Base-by-base conservation (phyloP, 2,113 vertebrate species). In the Melanotaenia duboulayi region DNA sequence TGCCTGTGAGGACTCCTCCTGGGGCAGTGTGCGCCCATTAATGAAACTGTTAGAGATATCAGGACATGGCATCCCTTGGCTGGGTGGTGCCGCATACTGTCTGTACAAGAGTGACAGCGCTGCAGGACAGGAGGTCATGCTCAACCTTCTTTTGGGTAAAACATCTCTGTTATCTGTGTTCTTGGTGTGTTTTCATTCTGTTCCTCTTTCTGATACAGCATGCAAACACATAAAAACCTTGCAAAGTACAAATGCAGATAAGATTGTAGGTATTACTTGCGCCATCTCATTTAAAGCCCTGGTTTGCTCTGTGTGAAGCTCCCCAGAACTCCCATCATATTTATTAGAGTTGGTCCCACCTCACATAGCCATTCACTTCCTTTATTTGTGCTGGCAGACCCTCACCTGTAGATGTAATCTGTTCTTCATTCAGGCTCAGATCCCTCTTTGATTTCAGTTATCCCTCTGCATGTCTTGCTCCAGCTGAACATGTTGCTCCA, bases 1-100 rank as follows among this genome's bases (percentile, higher is more conserved):
- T 46, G 97, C 97, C 0, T 94, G 90, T 0, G 97, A 99, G 83
- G 94, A 94, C 78, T 96, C 98, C 6, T 91, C 96, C 16, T 99
- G 97, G 95, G 97, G 97, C 59, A 96, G 95, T 63, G 90, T 92
- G 4, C 92, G 98, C 0, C 98, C 97, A 0, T 77, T 99, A 0
- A 96, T 99, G 96, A 98, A 97, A 72, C 92, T 98, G 46, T 89
- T 99, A 22, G 98, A 99, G 94, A 86, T 99, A 17, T 96, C 97
- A 0, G 98, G 98, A 1, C 98, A 99, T 0, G 97, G 97, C 54
- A 94, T 99, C 79, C 96, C 95, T 4, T 99, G 97, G 97, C 90
- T 99, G 81, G 92, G 92, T 4, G 96, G 96, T 28, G 94, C 95
- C 49, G 77, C 88, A 14, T 98, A 97, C 87, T 96, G 95, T 61